Percentiles rank a stretch among this genome's conserved stretches.
These are phyloP conservation scores for Leptinotarsa tumamoca DNA, from an alignment of 2,888 invertebrate genomes.

Conservation along the genomic window DNA sequence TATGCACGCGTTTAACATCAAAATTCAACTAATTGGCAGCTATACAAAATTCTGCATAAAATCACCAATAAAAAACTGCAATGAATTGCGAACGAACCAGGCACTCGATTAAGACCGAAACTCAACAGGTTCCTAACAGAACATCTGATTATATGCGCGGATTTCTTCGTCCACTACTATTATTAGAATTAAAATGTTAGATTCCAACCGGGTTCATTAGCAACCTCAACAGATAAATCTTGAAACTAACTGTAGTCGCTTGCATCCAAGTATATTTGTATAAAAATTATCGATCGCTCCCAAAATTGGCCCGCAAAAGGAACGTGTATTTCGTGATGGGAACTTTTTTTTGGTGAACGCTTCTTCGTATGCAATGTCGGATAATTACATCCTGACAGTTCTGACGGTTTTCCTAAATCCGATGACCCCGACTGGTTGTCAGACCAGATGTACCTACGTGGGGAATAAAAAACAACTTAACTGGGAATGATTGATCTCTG, in stretches of 20 bases:
- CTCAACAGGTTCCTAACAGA: conserved; percentile 2
- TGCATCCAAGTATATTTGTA: not conserved
- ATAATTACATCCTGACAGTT: conserved; percentile 17
- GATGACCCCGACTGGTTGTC: not conserved
- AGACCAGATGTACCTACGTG: not conserved
- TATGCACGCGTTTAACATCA: conserved; percentile 4
- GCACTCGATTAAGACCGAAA: not conserved
- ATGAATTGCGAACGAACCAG: not conserved
- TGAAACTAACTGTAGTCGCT: conserved; percentile 12
- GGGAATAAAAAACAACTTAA: not conserved
- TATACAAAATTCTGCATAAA: not conserved
- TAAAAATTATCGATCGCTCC: not conserved
- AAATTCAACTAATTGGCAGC: conserved; percentile 13
- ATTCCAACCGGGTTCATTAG: not conserved
- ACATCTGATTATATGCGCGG: conserved; percentile 11
- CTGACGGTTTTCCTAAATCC: conserved; percentile 5
- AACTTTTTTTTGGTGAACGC: conserved; percentile 5
- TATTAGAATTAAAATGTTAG: conserved; percentile 14
- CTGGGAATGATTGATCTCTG: conserved; percentile 7
- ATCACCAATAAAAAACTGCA: conserved; percentile 9
- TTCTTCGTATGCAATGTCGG: not conserved
- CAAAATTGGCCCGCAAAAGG: not conserved
- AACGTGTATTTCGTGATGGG: conserved; percentile 7
- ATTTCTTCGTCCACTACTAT: not conserved
- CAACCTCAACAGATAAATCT: not conserved